Percentiles rank a stretch among this genome's conserved stretches.
phyloP scores from a whole-genome alignment of 2,888 invertebrate genomes.

The Perdita meconis region DNA sequence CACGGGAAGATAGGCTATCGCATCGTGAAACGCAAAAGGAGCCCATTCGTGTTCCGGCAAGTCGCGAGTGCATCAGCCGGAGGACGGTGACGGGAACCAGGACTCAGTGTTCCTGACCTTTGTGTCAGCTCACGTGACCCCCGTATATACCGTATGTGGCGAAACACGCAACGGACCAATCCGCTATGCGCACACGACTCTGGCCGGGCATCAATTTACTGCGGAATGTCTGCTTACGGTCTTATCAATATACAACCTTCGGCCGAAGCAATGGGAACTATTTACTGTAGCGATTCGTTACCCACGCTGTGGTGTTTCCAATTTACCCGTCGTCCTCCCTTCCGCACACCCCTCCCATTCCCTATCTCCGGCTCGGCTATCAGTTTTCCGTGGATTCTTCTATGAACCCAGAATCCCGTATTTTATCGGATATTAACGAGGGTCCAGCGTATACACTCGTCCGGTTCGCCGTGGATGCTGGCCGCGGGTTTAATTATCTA shows the following conservation, averaged over 20 bases:
- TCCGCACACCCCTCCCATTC: background rate
- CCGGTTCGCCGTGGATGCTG: too few relatives aligned
- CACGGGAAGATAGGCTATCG: constrained; percentile 1
- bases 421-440: constrained; percentile 40
- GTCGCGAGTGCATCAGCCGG: constrained; percentile 39
- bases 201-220: constrained; percentile 62
- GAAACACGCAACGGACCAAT: constrained; percentile 64
- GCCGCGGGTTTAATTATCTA: constrained; percentile 44
- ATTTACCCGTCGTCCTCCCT: background rate
- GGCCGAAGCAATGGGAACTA: constrained; percentile 38
- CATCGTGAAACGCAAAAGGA: constrained; percentile 10
- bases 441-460: background rate
- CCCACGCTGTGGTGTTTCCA: constrained; percentile 27
- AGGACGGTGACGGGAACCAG: constrained; percentile 46
- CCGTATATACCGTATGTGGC: constrained; percentile 55
- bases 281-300: constrained; percentile 51
- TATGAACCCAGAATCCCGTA: constrained; percentile 11
- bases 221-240: constrained; percentile 63
- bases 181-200: constrained; percentile 41
- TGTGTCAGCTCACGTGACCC: constrained; percentile 58
- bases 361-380: background rate
- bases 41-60: constrained; percentile 36
- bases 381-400: constrained; percentile 19
- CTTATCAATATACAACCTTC: constrained; percentile 62
- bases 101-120: constrained; percentile 62